phyloP scores from a whole-genome alignment of 35 echinoderm and acorn worm species.

The Lytechinus variegatus region DNA sequence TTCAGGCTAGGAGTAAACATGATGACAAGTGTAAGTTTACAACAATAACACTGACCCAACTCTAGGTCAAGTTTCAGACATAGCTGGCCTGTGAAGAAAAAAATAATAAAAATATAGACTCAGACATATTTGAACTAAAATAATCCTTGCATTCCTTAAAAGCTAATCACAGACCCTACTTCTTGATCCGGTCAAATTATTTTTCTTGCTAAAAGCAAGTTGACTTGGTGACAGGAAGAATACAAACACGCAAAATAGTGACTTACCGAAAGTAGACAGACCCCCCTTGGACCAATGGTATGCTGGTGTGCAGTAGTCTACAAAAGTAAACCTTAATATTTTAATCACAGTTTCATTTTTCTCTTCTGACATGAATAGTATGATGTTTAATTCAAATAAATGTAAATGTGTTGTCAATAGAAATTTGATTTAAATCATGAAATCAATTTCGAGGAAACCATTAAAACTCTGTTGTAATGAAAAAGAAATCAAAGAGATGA shows the following conservation, averaged over 20 bases:
- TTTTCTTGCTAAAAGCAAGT: constrained; percentile 3
- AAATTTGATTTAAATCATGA: background rate
- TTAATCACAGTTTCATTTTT: background rate
- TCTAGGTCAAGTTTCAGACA: constrained; percentile 6
- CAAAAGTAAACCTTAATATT: background rate
- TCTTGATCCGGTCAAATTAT: constrained; percentile 18
- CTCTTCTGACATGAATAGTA: background rate
- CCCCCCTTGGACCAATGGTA: background rate
- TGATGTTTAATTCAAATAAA: background rate
- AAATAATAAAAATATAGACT: background rate
- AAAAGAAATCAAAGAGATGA: background rate
- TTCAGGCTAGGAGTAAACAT: background rate
- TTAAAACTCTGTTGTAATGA: background rate
- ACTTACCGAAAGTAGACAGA: background rate
- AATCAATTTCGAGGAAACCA: background rate
- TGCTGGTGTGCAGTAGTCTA: background rate
- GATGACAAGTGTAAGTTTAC: background rate
- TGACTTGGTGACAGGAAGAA: constrained; percentile 1
- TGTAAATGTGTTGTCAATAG: background rate
- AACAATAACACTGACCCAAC: background rate
- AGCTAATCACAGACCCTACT: background rate
- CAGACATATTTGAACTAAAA: background rate
- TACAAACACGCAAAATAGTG: background rate
- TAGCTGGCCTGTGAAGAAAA: background rate
- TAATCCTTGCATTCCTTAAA: background rate